Evolutionary conservation across 2,113 vertebrate genomes (phyloP).

Genomic region (Corythoichthys intestinalis): DNA sequence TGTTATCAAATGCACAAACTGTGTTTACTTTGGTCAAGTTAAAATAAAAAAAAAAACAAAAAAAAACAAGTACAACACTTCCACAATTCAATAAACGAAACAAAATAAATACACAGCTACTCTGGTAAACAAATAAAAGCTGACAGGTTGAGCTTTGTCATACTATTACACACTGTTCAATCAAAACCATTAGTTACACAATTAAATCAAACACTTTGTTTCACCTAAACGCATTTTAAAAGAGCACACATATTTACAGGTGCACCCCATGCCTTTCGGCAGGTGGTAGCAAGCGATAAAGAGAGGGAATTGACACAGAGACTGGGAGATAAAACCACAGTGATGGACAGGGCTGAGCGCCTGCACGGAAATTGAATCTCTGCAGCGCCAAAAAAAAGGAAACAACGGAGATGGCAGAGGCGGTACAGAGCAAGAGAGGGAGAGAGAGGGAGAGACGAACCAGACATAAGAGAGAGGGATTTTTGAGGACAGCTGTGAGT

Average conservation of each 20-base stretch:
- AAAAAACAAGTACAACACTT: conserved; percentile 8
- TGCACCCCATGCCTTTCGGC: conserved; percentile 65
- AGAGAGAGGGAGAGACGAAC: conserved; percentile 7
- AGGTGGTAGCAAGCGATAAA: conserved; percentile 84
- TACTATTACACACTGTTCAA: background rate
- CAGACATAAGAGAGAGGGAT: conserved; percentile 34
- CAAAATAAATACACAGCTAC: background rate
- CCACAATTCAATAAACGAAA: conserved; percentile 16
- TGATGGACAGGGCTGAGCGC: conserved; percentile 75
- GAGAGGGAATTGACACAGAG: conserved; percentile 75
- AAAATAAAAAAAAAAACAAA: conserved; percentile 9
- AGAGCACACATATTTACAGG: conserved; percentile 36
- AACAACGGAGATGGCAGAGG: conserved; percentile 27
- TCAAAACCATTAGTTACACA: conserved; percentile 7
- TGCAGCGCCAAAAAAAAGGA: conserved; percentile 69
- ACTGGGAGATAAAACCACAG: conserved; percentile 77
- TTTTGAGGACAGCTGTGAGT: conserved; percentile 23
- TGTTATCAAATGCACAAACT: background rate
- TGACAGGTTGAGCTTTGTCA: background rate
- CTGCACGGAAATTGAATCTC: conserved; percentile 87
- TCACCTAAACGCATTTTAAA: conserved; percentile 2
- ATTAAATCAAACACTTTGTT: background rate
- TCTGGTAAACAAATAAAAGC: conserved; percentile 2
- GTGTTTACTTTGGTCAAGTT: background rate
- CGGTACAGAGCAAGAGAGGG: conserved; percentile 7